Base-by-base conservation (phyloP, 2,113 vertebrate species). In the Agelaius tricolor region DNA sequence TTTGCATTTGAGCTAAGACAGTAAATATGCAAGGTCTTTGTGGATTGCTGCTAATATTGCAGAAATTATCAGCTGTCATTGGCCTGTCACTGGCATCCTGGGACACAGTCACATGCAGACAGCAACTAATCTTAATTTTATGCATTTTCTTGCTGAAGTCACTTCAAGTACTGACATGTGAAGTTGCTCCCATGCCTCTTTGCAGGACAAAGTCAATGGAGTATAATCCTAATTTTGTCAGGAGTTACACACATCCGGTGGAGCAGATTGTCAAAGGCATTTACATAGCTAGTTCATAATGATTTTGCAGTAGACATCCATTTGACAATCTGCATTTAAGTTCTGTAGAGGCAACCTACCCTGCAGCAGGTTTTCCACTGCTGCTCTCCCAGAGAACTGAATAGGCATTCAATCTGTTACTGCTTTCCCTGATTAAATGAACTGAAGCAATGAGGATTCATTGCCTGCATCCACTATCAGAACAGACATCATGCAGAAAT, bases 401-500 rank as follows among this genome's bases (percentile, higher is more conserved):
- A 78, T 7, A 81, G 66, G 51, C 49, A 75, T 90, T 89, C 84
- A 77, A 39, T 63, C 67, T 74, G 49, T 92, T 68, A 59, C 71
- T 67, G 54, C 80, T 92, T 93, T 95, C 89, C 92, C 94, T 96
- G 59, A 44, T 75, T 69, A 91, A 94, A 87, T 89, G 66, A 96
- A 85, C 76, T 55, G 69, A 94, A 96, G 81, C 92, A 91, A 95
- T 84, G 78, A 90, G 17, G 57, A 74, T 75, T 93, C 66, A 68
- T 75, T 93, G 88, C 89, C 92, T 94, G 79, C 61, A 81, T 80
- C 83, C 65, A 67, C 37, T 77, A 4, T 63, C 41, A 94, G 90
- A 94, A 89, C 90, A 95, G 91, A 59, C 67, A 78, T 79, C 87
- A 94, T 93, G 85, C 84, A 92, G 65, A 93, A 91, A 90, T 95